phyloP scores from a whole-genome alignment of 2,797 vertebrate genomes.

The Meda fulgida region DNA sequence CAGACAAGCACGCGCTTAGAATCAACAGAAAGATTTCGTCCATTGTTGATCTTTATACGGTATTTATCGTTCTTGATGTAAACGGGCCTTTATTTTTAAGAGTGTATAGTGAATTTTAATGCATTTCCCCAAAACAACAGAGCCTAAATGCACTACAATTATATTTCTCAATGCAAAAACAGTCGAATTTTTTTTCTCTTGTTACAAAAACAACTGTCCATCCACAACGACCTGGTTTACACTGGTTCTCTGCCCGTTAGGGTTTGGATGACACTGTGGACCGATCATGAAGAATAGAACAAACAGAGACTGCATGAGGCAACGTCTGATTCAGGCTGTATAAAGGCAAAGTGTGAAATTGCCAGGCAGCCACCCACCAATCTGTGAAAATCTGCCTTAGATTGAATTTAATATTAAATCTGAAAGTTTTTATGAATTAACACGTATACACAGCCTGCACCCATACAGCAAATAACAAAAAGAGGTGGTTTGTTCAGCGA shows the following conservation, averaged over 20 bases:
- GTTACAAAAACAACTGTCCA: neutral
- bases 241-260: neutral
- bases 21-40: too few species aligned
- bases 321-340: constrained; percentile 14
- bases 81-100: neutral
- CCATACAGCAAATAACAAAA: constrained; percentile 16
- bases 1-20: too few species aligned
- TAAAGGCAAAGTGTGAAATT: constrained; percentile 24
- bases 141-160: neutral
- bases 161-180: constrained; percentile 8
- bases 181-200: neutral
- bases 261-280: constrained; percentile 17
- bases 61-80: too few species aligned
- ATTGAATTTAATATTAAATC: neutral
- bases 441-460: neutral
- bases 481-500: too few species aligned
- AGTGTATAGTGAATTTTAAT: neutral
- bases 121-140: constrained; percentile 15
- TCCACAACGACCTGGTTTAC: constrained; percentile 30
- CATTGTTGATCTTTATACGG: too few species aligned
- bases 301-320: constrained; percentile 25
- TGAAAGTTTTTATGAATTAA: neutral
- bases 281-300: constrained; percentile 5
- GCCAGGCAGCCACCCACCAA: constrained; percentile 1
- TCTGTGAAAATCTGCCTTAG: constrained; percentile 7